A percentile compares a stretch with the other conserved stretches of the same genome.
phyloP scores from a whole-genome alignment of 2,113 vertebrate species.

The Crocuta crocuta region DNA sequence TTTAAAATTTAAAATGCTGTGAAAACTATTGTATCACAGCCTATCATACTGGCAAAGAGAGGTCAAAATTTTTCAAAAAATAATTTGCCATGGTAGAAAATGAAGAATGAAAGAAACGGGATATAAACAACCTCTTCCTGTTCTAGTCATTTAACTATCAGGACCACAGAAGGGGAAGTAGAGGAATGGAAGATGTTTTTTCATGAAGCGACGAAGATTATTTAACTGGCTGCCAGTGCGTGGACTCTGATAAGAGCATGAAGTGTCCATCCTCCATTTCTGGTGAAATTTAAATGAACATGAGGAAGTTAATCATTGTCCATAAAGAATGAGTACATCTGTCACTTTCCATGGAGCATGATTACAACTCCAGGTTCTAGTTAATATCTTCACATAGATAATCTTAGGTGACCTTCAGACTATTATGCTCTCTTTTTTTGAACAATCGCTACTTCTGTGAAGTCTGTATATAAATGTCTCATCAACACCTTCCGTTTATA shows the following conservation, averaged over 20 bases:
- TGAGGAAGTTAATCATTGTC: neutral
- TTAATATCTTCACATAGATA: neutral
- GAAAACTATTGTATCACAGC: neutral
- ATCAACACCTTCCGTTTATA: neutral
- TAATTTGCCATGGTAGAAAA: neutral
- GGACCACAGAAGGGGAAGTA: neutral
- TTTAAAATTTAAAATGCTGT: neutral
- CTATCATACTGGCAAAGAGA: neutral
- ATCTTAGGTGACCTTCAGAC: neutral
- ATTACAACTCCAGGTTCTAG: neutral
- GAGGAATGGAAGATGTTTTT: neutral
- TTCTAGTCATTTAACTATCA: neutral
- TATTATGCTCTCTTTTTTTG: neutral
- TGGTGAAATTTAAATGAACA: neutral
- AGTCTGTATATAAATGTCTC: neutral
- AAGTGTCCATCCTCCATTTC: neutral
- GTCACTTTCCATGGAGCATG: neutral
- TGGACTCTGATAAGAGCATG: neutral
- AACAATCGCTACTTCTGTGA: neutral
- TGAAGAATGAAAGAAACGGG: neutral
- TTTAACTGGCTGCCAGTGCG: neutral
- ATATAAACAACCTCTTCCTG: neutral
- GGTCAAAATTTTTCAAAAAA: neutral
- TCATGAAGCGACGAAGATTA: neutral
- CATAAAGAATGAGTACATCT: neutral